Evolutionary conservation across 2,113 vertebrate species (phyloP), one percentile per base, ranked within the genome.

Genomic region (Vulpes lagopus): DNA sequence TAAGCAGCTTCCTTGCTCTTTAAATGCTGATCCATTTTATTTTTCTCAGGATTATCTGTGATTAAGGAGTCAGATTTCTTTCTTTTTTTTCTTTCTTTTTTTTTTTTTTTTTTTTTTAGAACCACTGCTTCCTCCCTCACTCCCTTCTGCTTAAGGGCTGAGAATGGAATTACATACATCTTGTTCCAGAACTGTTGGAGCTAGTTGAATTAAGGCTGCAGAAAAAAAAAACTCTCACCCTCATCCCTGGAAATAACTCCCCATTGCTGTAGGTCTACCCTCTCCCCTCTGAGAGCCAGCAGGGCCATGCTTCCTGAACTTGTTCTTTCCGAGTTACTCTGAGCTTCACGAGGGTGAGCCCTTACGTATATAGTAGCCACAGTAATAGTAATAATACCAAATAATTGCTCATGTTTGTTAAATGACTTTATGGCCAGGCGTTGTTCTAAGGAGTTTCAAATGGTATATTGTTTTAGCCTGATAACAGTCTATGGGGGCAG

Each of bases 311-410:
- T n/a, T 51, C 67, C 22, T 14, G 3, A 74, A 38, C 19, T 57
- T 55, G 38, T 23, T 9, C 27, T 32, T 14, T 16, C 16, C 9
- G 3, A 38, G 15, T 84, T n/a, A 25, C 57, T 80, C 5, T 15
- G 35, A n/a, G 5, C 11, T 69, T 84, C n/a, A 1, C 1, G 5
- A 57, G 17, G 9, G 9, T 38, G 14, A 43, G 4, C 49, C 2
- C 0, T 19, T 74, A 11, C 7, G 3, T 14, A 5, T 0, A 0
- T 27, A 16, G 17, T 2, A 62, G 2, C 38, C 11, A 35, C 0
- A 0, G 64, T 3, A 30, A 5, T 1, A 35, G 43, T 25, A 17
- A 53, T 3, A n/a, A n/a, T 11, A 22, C 17, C 15, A 30, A 43
- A 9, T 49, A 76, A 23, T 20, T 32, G 2, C 11, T 78, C 19